Evolutionary conservation across 2,888 invertebrate species (phyloP), one percentile per base, ranked within the genome.

Genomic region (Lacanobia oleracea): DNA sequence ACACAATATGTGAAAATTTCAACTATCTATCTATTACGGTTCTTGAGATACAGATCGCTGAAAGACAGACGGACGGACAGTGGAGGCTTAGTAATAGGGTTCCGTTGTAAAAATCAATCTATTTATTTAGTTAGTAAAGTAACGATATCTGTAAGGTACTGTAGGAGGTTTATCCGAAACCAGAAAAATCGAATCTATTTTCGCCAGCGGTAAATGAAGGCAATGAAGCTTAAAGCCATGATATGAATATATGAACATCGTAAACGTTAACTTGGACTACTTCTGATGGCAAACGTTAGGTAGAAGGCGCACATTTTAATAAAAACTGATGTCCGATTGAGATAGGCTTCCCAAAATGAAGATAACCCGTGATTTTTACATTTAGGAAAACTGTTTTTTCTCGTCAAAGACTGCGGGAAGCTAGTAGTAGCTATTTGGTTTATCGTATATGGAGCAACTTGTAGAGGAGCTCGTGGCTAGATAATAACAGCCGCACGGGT

Each of bases 201-300:
- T 83, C 27, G 45, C 56, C 50, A 67, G 50, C 27, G 21, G 23
- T 67, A 66, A 80, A 81, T 74, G 65, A 70, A 70, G 63, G 77
- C 54, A 73, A 74, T 57, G 68, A 57, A 57, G 64, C 71, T 67
- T 65, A 53, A 50, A 75, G 62, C 37, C 59, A 69, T 77, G 75
- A 69, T 83, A 84, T 83, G 75, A 86, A 86, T 77, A 75, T 86
- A 84, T 75, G 69, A 69, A 56, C 59, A 43, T 67, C 56, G 54
- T 83, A 72, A 80, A 72, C 67, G 68, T 72, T 82, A 75, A 61
- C 48, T 67, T 57, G 43, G 23, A 43, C 51, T 57, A 18, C 37
- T 79, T 75, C 64, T 60, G 40, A 85, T 72, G 60, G 71, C 54
- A 72, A 57, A 66, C 57, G 64, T 62, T 48, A 56, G 21, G 53